phyloP scores from a whole-genome alignment of 2,888 invertebrate species.

The Drosophila prolongata region DNA sequence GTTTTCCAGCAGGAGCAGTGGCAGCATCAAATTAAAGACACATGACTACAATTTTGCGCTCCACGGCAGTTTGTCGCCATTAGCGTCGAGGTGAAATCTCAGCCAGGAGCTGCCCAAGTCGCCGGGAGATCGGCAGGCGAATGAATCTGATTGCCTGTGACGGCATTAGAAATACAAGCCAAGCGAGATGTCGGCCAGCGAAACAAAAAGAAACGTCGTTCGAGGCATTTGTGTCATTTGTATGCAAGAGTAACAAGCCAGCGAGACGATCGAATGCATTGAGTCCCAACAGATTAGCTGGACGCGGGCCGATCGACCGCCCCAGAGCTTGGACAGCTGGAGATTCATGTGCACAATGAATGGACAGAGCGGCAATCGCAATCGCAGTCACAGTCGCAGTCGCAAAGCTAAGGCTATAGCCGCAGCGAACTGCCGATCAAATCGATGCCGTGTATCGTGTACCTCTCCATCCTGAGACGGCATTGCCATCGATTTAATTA shows the following conservation, averaged over 20 bases:
- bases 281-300: conserved; percentile 75
- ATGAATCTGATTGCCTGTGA: conserved; percentile 77
- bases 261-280: conserved; percentile 61
- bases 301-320: conserved; percentile 67
- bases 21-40: conserved; percentile 49
- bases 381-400: conserved; percentile 20
- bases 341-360: conserved; percentile 78
- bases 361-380: conserved; percentile 50
- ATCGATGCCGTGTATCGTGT: conserved; percentile 63
- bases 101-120: conserved; percentile 39
- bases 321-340: conserved; percentile 75
- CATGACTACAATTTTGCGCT: conserved; percentile 76
- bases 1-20: conserved; percentile 44
- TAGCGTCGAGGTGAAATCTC: conserved; percentile 81
- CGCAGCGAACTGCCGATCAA: conserved; percentile 59
- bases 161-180: conserved; percentile 74
- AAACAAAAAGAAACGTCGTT: conserved; percentile 71
- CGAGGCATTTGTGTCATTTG: conserved; percentile 82
- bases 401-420: conserved; percentile 1
- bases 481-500: conserved; percentile 77
- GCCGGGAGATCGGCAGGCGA: conserved; percentile 43
- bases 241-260: conserved; percentile 82
- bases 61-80: conserved; percentile 84
- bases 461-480: conserved; percentile 28
- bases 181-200: conserved; percentile 43